Evolutionary conservation across 2,797 vertebrate species (phyloP).

Genomic region (Acrocephalus scirpaceus): DNA sequence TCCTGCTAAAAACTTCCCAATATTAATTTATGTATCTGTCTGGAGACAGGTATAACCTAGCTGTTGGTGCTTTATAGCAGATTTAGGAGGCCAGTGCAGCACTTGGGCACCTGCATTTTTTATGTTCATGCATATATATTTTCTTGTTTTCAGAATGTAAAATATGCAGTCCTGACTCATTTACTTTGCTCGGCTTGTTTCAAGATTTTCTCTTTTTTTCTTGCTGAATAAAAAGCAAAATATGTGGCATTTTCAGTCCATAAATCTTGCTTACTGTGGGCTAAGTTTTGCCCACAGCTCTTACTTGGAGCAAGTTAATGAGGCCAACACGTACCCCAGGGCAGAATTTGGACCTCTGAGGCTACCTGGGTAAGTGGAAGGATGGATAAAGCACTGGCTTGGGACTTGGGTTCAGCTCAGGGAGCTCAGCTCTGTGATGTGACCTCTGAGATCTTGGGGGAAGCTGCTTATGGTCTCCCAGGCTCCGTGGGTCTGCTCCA

Average conservation of each 20-base stretch:
- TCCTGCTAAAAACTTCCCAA: fast-evolving
- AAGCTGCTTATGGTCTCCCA: not conserved
- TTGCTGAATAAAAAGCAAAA: conserved; percentile 1
- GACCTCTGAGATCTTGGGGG: not conserved
- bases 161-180: conserved; percentile 27
- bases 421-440: not conserved
- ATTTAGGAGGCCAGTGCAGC: conserved; percentile 2
- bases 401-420: not conserved
- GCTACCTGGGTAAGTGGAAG: not conserved
- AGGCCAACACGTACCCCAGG: not conserved
- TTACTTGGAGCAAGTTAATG: conserved; percentile 20
- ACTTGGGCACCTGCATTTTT: conserved; percentile 46
- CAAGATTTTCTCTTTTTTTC: not conserved
- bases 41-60: not conserved
- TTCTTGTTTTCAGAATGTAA: conserved; percentile 55
- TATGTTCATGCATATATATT: conserved; percentile 45
- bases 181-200: not conserved
- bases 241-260: conserved; percentile 54
- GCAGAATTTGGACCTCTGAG: conserved; percentile 5
- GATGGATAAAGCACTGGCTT: not conserved
- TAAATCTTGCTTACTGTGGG: conserved; percentile 48
- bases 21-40: not conserved
- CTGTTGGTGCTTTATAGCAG: not conserved
- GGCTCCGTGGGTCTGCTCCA: not conserved
- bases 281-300: conserved; percentile 6